Conservation (phyloP, 2,113 vertebrate species). For the Misgurnus mizolepis region DNA sequence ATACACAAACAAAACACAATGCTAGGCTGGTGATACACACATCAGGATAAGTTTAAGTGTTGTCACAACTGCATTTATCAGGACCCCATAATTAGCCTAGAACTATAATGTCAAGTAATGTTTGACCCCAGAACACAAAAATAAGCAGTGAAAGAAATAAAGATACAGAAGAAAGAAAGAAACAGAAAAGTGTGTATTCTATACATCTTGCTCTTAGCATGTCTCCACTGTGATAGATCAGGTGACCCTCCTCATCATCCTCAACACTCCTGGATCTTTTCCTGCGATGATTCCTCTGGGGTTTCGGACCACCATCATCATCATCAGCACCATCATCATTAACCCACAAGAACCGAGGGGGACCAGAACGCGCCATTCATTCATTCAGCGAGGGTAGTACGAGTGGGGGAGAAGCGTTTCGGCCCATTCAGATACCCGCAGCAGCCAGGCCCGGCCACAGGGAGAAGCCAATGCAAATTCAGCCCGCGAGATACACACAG, state of each 20-base stretch:
- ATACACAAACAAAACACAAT: conserved; percentile 33
- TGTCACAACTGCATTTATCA: conserved; percentile 43
- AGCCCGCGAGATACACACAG: conserved; percentile 94
- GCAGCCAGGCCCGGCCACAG: conserved; percentile 81
- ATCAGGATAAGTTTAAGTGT: conserved; percentile 33
- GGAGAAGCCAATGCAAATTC: conserved; percentile 99
- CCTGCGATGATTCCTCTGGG: conserved; percentile 90
- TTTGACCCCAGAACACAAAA: conserved; percentile 71
- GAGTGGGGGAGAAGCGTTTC: conserved; percentile 82
- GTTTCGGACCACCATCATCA: conserved; percentile 82
- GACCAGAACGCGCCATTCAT: conserved; percentile 87
- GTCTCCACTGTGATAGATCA: conserved; percentile 98
- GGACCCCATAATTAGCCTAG: conserved; percentile 49
- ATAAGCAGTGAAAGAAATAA: conserved; percentile 72
- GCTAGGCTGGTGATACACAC: conserved; percentile 32
- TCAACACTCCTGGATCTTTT: conserved; percentile 94
- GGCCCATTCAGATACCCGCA: conserved; percentile 85
- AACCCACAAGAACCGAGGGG: conserved; percentile 80
- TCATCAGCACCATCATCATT: conserved; percentile 79
- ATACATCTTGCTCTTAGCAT: conserved; percentile 95
- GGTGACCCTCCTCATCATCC: conserved; percentile 98
- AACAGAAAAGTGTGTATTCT: conserved; percentile 87
- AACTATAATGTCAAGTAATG: conserved; percentile 30
- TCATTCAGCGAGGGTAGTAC: conserved; percentile 83
- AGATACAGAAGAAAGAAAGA: conserved; percentile 63